Evolutionary conservation across 92 coral and sea anemone genomes (phyloP).

Genomic region (Epizoanthus illoricatus): DNA sequence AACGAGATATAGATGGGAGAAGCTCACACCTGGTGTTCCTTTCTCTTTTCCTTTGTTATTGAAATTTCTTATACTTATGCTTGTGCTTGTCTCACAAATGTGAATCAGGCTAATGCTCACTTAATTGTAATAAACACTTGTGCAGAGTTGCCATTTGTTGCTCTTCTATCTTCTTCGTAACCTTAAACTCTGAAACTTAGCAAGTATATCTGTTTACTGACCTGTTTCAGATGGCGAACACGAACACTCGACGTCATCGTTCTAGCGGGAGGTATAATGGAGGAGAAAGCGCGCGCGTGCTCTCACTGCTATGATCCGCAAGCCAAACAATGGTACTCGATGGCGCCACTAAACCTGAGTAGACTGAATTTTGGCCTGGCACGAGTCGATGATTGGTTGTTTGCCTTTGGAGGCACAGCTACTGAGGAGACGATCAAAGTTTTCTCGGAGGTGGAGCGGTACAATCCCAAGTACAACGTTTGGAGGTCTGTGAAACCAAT

Average conservation of each 20-base stretch:
- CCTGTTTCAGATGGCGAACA: slow-evolving; percentile 78
- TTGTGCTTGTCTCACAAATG: too few relatives aligned
- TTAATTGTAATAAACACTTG: too few relatives aligned
- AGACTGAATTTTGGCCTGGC: slow-evolving; percentile 79
- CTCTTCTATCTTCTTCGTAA: too few relatives aligned
- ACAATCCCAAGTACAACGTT: slow-evolving; percentile 76
- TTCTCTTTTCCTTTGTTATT: too few relatives aligned
- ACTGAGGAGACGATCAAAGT: slow-evolving; percentile 54
- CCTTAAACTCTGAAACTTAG: too few relatives aligned
- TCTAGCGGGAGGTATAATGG: slow-evolving; percentile 77
- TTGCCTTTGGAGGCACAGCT: slow-evolving; percentile 71
- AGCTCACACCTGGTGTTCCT: too few relatives aligned
- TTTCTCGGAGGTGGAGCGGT: slow-evolving; percentile 71
- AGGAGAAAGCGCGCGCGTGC: slow-evolving; percentile 57
- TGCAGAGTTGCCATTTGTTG: too few relatives aligned
- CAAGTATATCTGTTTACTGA: background rate
- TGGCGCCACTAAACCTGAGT: slow-evolving; percentile 68
- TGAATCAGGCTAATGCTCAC: too few relatives aligned
- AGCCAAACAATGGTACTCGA: slow-evolving; percentile 73
- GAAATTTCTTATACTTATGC: too few relatives aligned
- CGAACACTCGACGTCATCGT: slow-evolving; percentile 64
- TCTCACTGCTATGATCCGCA: slow-evolving; percentile 81
- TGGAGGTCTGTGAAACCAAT: slow-evolving; percentile 64
- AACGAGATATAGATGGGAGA: too few relatives aligned
- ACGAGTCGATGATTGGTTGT: slow-evolving; percentile 59